Base-by-base conservation (phyloP, 1,140 invertebrate genomes). In the Diorhabda sublineata region DNA sequence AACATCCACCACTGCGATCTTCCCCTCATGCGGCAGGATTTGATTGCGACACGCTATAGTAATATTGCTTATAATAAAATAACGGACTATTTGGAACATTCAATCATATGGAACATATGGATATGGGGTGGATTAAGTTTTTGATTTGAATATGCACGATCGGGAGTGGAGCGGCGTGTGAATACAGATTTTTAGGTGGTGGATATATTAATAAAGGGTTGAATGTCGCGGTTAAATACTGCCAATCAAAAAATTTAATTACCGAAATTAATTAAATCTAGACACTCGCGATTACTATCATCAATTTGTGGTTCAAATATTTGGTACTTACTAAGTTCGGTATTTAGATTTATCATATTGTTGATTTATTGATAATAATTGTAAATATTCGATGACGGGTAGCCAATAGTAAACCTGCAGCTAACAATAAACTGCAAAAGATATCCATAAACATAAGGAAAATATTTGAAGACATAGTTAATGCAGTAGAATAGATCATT, bases 51-150 rank as follows among this genome's bases (percentile, higher is more conserved):
- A 62, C 43, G 61, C 42, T 62, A 62, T 44, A 62, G 61, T 43
- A 62, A 62, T 62, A 62, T 62, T 62, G 61, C 61, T 62, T 62
- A 62, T 62, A 62, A 62, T 62, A 62, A 62, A 62, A 62, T 62
- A 62, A 62, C 61, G 61, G 61, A 62, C 61, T 42, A 62, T 62
- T 62, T 62, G 44, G 61, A 44, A 44, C 61, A 62, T 42, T 44
- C 61, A 62, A 44, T 62, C 61, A 62, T 43, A 62, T 44, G 61
- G 6, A 44, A 43, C 42, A 45, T 45, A 62, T 62, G 61, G 26
- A 61, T 42, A n/a, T 42, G 59, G 61, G 61, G 42, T 42, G 61
- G 61, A 62, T 44, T 42, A 52, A 52, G 47, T 52, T 52, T 52
- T 52, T 52, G 47, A 52, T 52, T 52, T 52, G 47, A 52, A 52